These are phyloP conservation scores for Zygogramma bicolorata DNA, from an alignment of 2,888 invertebrate species.

Conservation along the genomic window DNA sequence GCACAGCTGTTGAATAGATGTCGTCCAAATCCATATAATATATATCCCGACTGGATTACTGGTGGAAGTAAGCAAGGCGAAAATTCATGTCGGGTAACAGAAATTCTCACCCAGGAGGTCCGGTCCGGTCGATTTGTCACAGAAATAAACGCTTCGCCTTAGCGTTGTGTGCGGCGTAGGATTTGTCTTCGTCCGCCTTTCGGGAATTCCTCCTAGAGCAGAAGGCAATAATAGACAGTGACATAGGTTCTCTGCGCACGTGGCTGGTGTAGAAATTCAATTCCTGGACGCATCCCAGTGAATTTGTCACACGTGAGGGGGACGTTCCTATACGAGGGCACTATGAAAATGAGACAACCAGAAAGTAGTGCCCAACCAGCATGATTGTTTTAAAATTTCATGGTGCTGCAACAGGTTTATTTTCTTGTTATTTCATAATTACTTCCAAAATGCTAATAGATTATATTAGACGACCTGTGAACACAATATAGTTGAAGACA, in stretches of 20 bases:
- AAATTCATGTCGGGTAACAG: neutral
- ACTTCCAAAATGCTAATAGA: too few relatives aligned
- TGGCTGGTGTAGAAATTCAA: neutral
- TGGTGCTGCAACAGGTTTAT: too few relatives aligned
- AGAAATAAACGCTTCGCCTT: neutral
- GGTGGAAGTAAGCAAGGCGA: neutral
- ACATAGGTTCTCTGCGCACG: neutral
- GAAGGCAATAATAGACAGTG: neutral
- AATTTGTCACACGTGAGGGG: neutral
- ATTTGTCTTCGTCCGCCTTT: neutral
- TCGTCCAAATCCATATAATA: too few relatives aligned
- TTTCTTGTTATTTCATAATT: too few relatives aligned
- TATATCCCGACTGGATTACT: neutral
- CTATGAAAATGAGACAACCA: neutral
- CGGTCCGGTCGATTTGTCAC: neutral
- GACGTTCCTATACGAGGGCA: neutral
- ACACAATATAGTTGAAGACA: too few relatives aligned
- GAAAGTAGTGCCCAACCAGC: too few relatives aligned
- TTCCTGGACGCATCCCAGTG: neutral
- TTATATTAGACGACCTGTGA: too few relatives aligned
- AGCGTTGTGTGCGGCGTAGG: neutral
- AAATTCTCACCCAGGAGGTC: neutral
- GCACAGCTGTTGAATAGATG: too few relatives aligned
- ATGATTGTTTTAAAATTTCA: too few relatives aligned
- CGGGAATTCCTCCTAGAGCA: neutral